Base-by-base conservation (phyloP, 2,113 vertebrate species). In the Clinocottus analis region DNA sequence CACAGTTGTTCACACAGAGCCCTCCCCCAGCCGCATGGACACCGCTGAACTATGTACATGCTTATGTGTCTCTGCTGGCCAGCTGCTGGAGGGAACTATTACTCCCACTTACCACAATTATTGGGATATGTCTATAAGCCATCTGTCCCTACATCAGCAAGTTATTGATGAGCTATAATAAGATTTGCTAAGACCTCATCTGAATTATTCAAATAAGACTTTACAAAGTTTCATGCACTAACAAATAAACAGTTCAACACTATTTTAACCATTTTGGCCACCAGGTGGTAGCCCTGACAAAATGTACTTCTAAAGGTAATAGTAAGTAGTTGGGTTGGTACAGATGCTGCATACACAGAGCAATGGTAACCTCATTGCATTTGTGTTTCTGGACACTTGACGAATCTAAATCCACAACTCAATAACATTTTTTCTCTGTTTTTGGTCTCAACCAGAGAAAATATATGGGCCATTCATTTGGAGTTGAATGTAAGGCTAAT, bases 1-100 rank as follows among this genome's bases (percentile, higher is more conserved):
- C 76, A 73, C 76, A 80, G 81, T 75, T 70, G 75, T 70, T 72
- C 66, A 47, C 51, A 72, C 39, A 33, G 59, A 83, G 19, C 70
- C 79, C 74, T 74, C 71, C 72, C 84, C 80, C 63, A 35, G 53
- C 58, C 75, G 65, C 80, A 87, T 84, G 80, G 80, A 84, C 79
- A 84, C 51, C 51, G 37, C 58, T 76, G 62, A 82, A 74, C 72
- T 72, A 77, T 87, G 83, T 47, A 62, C 70, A 76, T 56, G 29
- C 29, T 74, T 77, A 68, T 82, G 49, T 14, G 75, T 79, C 56
- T 72, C 0, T 25, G 49, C 49, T 9, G 39, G 53, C 47, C 63
- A 85, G 78, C 72, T 87, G 82, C 67, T 67, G 33, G 17, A 8
- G 70, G 49, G 71, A 60, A 45, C 60, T 67, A 56, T 27, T 21